Percentiles rank a stretch among this genome's conserved stretches.
Conservation (phyloP, 2,888 invertebrate species). For the Agrochola lychnidis region DNA sequence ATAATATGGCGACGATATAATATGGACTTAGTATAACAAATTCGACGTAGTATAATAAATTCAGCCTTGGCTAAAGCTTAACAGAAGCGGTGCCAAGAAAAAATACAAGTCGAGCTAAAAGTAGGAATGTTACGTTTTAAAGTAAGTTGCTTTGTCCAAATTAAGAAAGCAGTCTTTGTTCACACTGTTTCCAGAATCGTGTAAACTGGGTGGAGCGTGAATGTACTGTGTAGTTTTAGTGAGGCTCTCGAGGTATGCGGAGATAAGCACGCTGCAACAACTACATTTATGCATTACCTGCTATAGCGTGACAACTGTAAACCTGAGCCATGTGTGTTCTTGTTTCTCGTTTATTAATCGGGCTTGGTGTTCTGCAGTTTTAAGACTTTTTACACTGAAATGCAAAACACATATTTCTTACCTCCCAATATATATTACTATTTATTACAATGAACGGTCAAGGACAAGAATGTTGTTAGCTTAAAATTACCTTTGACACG, state of each 20-base stretch:
- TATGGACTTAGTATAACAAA: constrained; percentile 40
- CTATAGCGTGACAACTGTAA: constrained; percentile 9
- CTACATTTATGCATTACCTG: constrained; percentile 46
- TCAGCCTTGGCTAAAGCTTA: constrained; percentile 44
- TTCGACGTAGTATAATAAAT: constrained; percentile 46
- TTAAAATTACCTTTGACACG: neutral
- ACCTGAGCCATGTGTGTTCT: neutral
- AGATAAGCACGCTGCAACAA: constrained; percentile 18
- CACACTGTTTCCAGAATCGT: neutral
- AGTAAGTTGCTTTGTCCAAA: constrained; percentile 23
- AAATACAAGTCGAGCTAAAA: constrained; percentile 28
- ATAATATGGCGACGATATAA: constrained; percentile 19
- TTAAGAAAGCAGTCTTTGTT: constrained; percentile 39
- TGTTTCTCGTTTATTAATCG: neutral
- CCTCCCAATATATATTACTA: too few relatives aligned
- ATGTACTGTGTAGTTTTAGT: neutral
- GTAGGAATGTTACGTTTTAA: constrained; percentile 13
- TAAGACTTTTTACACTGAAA: neutral
- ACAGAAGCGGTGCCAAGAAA: constrained; percentile 47
- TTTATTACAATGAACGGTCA: neutral
- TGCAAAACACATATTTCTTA: neutral
- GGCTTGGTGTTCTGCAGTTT: neutral
- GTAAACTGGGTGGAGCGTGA: constrained; percentile 9
- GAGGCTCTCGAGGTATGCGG: constrained; percentile 17
- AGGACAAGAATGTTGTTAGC: neutral